A percentile compares a stretch with the other conserved stretches of the same genome.
Evolutionary conservation across 2,797 vertebrate genomes (phyloP).

Genomic region (Streptopelia turtur): DNA sequence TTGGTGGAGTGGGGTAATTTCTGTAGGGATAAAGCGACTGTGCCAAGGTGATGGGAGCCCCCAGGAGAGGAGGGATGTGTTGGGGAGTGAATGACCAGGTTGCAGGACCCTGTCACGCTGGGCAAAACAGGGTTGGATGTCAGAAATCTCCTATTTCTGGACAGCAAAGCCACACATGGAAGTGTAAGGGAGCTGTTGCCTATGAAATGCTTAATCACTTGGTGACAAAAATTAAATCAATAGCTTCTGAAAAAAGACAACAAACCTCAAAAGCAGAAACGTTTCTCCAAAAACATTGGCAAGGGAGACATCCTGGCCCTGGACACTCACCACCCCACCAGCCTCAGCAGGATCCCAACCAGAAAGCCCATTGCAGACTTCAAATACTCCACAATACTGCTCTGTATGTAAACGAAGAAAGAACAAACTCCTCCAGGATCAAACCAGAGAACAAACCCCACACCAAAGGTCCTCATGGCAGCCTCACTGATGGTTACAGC

Average conservation of each 20-base stretch:
- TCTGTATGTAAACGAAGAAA: not conserved
- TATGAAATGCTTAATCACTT: fast-evolving
- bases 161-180: not conserved
- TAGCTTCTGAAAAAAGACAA: not conserved
- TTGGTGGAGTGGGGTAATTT: not conserved
- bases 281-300: not conserved
- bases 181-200: not conserved
- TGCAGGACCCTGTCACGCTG: fast-evolving
- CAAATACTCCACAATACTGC: not conserved
- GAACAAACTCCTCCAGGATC: not conserved
- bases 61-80: not conserved
- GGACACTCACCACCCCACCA: not conserved
- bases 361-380: not conserved
- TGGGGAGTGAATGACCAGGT: not conserved
- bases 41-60: not conserved
- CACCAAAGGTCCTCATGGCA: not conserved
- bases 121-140: not conserved
- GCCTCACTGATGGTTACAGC: not conserved
- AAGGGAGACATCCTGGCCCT: not conserved
- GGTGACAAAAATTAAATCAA: not conserved
- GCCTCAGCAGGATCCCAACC: not conserved
- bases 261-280: not conserved
- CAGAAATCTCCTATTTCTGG: not conserved
- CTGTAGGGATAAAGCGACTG: fast-evolving
- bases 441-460: not conserved